phyloP scores from a whole-genome alignment of 2,888 invertebrate species.

The Entomobrya multifasciata region DNA sequence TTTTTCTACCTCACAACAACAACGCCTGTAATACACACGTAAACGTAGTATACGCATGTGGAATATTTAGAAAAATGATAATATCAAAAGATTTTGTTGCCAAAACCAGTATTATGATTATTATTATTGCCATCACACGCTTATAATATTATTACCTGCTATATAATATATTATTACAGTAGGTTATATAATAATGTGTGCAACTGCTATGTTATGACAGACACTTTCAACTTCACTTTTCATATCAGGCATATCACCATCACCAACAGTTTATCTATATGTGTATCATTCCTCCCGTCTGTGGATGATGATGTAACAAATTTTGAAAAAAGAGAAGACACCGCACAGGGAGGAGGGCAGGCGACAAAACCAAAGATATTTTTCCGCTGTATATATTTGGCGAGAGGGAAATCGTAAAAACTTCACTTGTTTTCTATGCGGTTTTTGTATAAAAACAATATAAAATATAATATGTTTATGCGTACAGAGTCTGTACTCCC shows the following conservation, averaged over 20 bases:
- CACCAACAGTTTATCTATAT: neutral
- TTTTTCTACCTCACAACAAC: conserved; percentile 3
- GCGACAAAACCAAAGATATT: conserved; percentile 11
- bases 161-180: neutral
- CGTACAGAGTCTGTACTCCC: neutral
- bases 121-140: conserved; percentile 71
- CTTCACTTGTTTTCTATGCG: conserved; percentile 38
- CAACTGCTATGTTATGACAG: conserved; percentile 49
- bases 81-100: conserved; percentile 70
- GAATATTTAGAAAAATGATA: conserved; percentile 64
- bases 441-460: conserved; percentile 1
- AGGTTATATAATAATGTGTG: conserved; percentile 6
- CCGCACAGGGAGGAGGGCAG: neutral
- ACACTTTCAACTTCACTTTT: conserved; percentile 46
- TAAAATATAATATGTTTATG: neutral
- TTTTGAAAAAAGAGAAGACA: neutral
- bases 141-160: conserved; percentile 66
- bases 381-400: conserved; percentile 40
- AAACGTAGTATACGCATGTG: conserved; percentile 23
- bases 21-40: conserved; percentile 7
- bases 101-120: conserved; percentile 74
- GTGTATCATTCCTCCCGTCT: too few relatives aligned
- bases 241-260: conserved; percentile 20
- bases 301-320: too few relatives aligned
- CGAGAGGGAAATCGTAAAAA: conserved; percentile 70